These are phyloP conservation scores for Epinephelus coioides DNA, from an alignment of 2,797 vertebrate species.

Conservation along the genomic window DNA sequence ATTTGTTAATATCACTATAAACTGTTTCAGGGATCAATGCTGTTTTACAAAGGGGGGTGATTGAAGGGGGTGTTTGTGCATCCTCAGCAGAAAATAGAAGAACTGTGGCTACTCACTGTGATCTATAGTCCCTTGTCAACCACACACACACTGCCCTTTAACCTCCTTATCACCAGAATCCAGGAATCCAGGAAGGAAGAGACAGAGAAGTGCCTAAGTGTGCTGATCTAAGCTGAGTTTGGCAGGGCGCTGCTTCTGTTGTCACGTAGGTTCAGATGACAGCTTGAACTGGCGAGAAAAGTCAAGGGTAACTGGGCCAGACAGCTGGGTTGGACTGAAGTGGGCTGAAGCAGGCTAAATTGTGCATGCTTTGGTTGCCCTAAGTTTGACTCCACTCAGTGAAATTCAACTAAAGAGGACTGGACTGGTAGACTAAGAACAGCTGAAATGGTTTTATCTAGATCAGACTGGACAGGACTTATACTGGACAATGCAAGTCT, in stretches of 20 bases:
- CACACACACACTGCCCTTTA: slow-evolving; percentile 36
- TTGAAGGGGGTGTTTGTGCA: slow-evolving; percentile 49
- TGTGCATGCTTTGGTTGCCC: slow-evolving; percentile 20
- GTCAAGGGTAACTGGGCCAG: slow-evolving; percentile 33
- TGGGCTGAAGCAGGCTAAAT: slow-evolving; percentile 31
- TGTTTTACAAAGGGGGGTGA: slow-evolving; percentile 32
- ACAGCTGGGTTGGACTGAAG: slow-evolving; percentile 15
- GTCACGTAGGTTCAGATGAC: slow-evolving; percentile 27
- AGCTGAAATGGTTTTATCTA: slow-evolving; percentile 17
- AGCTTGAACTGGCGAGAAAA: not conserved
- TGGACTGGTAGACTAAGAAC: slow-evolving; percentile 11
- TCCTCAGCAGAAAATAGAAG: slow-evolving; percentile 64
- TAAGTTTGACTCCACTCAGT: slow-evolving; percentile 30
- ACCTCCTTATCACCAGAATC: slow-evolving; percentile 69
- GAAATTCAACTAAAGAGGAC: slow-evolving; percentile 29
- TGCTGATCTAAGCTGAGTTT: slow-evolving; percentile 56
- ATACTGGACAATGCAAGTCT: no score
- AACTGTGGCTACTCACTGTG: slow-evolving; percentile 45
- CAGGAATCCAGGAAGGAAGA: slow-evolving; percentile 72
- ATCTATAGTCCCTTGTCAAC: slow-evolving; percentile 53
- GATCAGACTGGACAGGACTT: not conserved
- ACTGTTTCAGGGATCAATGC: slow-evolving; percentile 45
- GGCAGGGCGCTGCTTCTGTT: not conserved
- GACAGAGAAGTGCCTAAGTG: slow-evolving; percentile 26
- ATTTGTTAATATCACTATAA: slow-evolving; percentile 36